Base-by-base conservation (phyloP, 2,888 invertebrate species). In the Eristalis intricaria region DNA sequence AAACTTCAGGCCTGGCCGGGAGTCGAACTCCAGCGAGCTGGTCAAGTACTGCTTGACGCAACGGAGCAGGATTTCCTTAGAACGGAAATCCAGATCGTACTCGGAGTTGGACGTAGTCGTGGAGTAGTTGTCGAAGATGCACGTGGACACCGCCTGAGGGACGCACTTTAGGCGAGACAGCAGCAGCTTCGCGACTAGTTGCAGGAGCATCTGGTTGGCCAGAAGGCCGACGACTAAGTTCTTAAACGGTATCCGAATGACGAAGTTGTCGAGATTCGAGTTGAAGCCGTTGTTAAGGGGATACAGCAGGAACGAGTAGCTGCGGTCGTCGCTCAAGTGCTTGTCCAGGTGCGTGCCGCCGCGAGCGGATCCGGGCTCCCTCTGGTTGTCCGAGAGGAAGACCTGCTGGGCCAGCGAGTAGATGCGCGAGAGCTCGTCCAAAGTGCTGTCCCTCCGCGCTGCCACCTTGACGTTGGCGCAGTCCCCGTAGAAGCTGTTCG, bases 401-500 rank as follows among this genome's bases (percentile, higher is more conserved):
- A 97, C 97, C 95, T 98, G 98, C 90, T 98, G 97, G 0, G 98
- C 97, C 90, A 99, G 95, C 40, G 98, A 97, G 90, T 97, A 96
- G 60, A 98, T 94, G 89, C 98, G 94, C 50, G 97, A 96, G 90
- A 97, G 96, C 91, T 98, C 98, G 88, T 96, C 96, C 13, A 96
- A 94, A 1, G 97, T 96, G 90, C 97, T 97, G 92, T 98, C 98
- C 82, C 96, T 95, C 65, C 98, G 94, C 0, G 98, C 98, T 1
- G 98, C 98, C 8, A 98, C 98, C 94, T 98, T 98, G 0, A 98
- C 98, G 82, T 97, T 97, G 11, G 97, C 97, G 89, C 96, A 94
- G 92, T 98, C 98, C 0, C 98, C 98, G 92, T 98, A 98, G 93
- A 98, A 99, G 91, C 98, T 98, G 90, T 98, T 97, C 0, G 98